Conservation (phyloP, 1,140 invertebrate genomes). For the Euura lappo region DNA sequence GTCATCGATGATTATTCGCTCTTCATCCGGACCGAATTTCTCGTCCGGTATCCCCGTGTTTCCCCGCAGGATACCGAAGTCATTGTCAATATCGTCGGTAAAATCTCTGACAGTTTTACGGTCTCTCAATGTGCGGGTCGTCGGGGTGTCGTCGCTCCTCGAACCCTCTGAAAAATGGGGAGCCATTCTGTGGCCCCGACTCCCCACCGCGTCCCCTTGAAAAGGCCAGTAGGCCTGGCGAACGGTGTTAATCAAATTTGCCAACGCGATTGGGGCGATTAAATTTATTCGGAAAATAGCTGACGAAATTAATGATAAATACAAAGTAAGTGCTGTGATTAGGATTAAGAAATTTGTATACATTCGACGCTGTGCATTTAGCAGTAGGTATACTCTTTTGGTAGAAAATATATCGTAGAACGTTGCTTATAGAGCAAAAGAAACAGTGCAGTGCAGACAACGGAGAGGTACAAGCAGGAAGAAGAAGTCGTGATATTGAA, state of each 20-base stretch:
- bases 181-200: slow-evolving; percentile 35
- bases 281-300: too few species aligned
- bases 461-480: background rate
- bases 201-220: slow-evolving; percentile 37
- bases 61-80: slow-evolving; percentile 38
- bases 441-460: background rate
- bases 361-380: too few species aligned
- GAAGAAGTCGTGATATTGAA: background rate
- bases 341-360: too few species aligned
- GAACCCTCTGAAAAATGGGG: slow-evolving; percentile 29
- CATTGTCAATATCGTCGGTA: slow-evolving; percentile 32
- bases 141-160: slow-evolving; percentile 12
- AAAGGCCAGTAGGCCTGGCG: slow-evolving; percentile 59
- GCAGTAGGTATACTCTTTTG: too few species aligned
- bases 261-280: too few species aligned
- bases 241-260: background rate
- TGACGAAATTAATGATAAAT: too few species aligned
- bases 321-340: too few species aligned
- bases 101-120: background rate
- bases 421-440: too few species aligned
- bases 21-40: slow-evolving; percentile 52
- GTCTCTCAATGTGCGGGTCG: background rate
- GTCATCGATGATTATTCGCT: slow-evolving; percentile 57
- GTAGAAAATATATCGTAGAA: too few species aligned
- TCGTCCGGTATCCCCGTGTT: slow-evolving; percentile 54